Evolutionary conservation across 1,140 invertebrate genomes (phyloP).

Genomic region (Magallana ariakensis): DNA sequence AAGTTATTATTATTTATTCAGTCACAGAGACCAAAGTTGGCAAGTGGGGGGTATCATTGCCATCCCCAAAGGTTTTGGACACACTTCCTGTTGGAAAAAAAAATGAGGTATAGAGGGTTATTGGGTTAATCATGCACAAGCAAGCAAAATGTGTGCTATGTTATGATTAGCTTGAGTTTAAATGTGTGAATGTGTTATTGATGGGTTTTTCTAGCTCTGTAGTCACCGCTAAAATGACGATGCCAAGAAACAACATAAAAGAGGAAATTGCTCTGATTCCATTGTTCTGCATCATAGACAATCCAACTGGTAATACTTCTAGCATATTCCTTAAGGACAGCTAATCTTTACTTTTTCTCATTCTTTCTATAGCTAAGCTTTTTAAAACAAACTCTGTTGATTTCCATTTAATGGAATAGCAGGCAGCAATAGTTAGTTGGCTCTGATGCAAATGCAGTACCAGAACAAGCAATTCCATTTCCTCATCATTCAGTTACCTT

Average conservation of each 20-base stretch:
- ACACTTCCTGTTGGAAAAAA: background rate
- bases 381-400: background rate
- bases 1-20: background rate
- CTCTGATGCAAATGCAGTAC: constrained; percentile 16
- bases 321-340: no score
- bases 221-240: background rate
- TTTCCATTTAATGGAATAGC: background rate
- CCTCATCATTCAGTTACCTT: constrained; percentile 63
- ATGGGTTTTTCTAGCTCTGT: no score
- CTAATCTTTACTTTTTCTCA: no score
- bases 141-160: background rate
- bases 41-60: background rate
- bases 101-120: background rate
- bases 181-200: no score
- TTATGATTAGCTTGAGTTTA: background rate
- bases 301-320: background rate
- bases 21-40: background rate
- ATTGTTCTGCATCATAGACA: constrained; percentile 1
- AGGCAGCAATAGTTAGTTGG: background rate
- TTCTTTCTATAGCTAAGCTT: background rate
- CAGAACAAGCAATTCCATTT: constrained; percentile 22
- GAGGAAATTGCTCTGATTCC: background rate
- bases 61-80: background rate
- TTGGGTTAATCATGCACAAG: background rate
- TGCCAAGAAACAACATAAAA: background rate